Evolutionary conservation across 2,113 vertebrate species (phyloP).

Genomic region (Ornithorhynchus anatinus): DNA sequence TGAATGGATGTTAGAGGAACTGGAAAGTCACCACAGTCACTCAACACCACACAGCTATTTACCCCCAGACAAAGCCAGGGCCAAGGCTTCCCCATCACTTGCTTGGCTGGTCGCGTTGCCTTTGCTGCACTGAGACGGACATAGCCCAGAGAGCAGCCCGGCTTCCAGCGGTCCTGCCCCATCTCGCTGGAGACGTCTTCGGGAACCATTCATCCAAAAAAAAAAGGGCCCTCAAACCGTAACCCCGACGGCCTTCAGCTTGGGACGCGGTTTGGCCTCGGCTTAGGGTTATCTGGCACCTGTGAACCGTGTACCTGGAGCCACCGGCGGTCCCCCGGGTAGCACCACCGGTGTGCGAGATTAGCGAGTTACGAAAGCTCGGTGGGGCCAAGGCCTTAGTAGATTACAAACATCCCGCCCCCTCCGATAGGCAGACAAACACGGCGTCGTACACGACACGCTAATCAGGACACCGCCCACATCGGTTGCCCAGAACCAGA

Average conservation of each 20-base stretch:
- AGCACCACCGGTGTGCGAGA: conserved; percentile 63
- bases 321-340: conserved; percentile 66
- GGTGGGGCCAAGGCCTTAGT: conserved; percentile 74
- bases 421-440: conserved; percentile 69
- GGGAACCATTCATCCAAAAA: conserved; percentile 79
- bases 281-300: conserved; percentile 59
- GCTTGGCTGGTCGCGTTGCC: conserved; percentile 77
- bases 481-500: conserved; percentile 64
- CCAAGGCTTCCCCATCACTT: conserved; percentile 81
- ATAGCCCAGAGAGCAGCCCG: conserved; percentile 73
- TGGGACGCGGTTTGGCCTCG: conserved; percentile 73
- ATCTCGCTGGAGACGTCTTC: conserved; percentile 81
- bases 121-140: conserved; percentile 73
- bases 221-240: conserved; percentile 76
- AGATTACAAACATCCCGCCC: conserved; percentile 75
- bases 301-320: conserved; percentile 63
- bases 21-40: conserved; percentile 86
- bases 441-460: conserved; percentile 66
- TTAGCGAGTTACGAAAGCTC: conserved; percentile 80
- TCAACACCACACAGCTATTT: conserved; percentile 87
- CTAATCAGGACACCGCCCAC: conserved; percentile 66
- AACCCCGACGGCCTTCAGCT: conserved; percentile 76
- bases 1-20: conserved; percentile 82
- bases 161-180: conserved; percentile 79
- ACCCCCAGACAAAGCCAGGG: conserved; percentile 87